Base-by-base conservation (phyloP, 2,888 invertebrate species). In the Julus scandinavius region DNA sequence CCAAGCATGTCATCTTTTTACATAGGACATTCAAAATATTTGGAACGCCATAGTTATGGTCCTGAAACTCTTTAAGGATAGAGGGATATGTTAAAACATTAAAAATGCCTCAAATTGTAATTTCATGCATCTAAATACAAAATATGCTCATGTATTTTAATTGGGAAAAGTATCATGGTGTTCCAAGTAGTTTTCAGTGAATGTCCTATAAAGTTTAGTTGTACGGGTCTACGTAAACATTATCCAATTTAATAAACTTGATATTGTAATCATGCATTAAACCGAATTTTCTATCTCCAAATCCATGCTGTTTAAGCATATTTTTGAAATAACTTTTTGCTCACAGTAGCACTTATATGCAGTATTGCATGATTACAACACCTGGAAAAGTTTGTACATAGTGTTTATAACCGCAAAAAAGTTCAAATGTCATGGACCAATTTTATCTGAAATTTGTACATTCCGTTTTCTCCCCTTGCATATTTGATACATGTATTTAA, bases 351-450 rank as follows among this genome's bases (percentile, higher is more conserved):
- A 38, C 29, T 13, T 13, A 80, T 38, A 2, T 38, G 80, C 80
- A 80, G 80, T 80, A 40, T 80, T 80, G 29, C 72, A 0, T 38
- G 80, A 80, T 80, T 80, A 5, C 38, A 80, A 80, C 3, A 80
- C 38, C 80, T 15, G 38, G 38, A 80, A 29, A 63, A 80, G 38
- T 38, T 29, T 29, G 80, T 80, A 38, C 38, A 80, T 80, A 40
- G 13, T 11, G 7, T 38, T 13, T 80, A 40, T 38, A 38, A 80
- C 80, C 80, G 38, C 80, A 9, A 80, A 80, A 29, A 72, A 38
- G 80, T 80, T 80, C 80, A 80, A 80, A 80, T 80, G 15, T 80
- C 29, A 38, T 11, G 80, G 80, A 80, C 80, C 80, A 80, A 38
- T 80, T 15, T 9, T 4, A 29, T 72, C 72, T 29, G 20, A 72